These are phyloP conservation scores for Microctenopoma steveboyesi DNA, from an alignment of 2,797 vertebrate species.

Conservation along the genomic window DNA sequence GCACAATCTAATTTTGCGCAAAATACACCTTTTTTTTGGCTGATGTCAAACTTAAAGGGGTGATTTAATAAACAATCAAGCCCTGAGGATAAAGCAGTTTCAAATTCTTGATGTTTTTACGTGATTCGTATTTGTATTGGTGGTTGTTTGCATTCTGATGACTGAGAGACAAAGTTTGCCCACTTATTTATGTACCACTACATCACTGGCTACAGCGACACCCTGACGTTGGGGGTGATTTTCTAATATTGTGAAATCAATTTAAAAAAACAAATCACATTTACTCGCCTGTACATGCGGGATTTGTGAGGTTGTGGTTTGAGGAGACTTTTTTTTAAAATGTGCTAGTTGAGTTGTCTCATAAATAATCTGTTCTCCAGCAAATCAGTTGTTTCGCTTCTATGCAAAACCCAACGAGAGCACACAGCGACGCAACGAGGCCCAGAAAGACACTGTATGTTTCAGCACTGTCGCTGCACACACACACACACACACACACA, in stretches of 20 bases:
- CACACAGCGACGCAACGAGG: constrained; percentile 52
- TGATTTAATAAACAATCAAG: constrained; percentile 30
- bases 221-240: constrained; percentile 21
- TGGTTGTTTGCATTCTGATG: constrained; percentile 62
- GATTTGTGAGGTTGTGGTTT: constrained; percentile 16
- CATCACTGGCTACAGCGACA: constrained; percentile 55
- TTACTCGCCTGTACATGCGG: constrained; percentile 2
- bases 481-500: constrained; percentile 32
- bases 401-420: constrained; percentile 75
- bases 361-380: constrained; percentile 42
- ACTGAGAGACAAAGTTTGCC: constrained; percentile 36
- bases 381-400: constrained; percentile 72
- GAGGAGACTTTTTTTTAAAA: neutral
- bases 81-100: constrained; percentile 23
- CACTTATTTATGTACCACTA: constrained; percentile 40
- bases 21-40: constrained; percentile 15
- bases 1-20: constrained; percentile 31
- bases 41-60: constrained; percentile 19
- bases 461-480: constrained; percentile 48
- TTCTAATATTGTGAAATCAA: constrained; percentile 25
- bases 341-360: constrained; percentile 47
- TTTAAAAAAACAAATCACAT: constrained; percentile 33
- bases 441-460: constrained; percentile 54
- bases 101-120: constrained; percentile 36
- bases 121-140: constrained; percentile 62